phyloP scores from a whole-genome alignment of 2,113 vertebrate species.

The Corapipo altera region DNA sequence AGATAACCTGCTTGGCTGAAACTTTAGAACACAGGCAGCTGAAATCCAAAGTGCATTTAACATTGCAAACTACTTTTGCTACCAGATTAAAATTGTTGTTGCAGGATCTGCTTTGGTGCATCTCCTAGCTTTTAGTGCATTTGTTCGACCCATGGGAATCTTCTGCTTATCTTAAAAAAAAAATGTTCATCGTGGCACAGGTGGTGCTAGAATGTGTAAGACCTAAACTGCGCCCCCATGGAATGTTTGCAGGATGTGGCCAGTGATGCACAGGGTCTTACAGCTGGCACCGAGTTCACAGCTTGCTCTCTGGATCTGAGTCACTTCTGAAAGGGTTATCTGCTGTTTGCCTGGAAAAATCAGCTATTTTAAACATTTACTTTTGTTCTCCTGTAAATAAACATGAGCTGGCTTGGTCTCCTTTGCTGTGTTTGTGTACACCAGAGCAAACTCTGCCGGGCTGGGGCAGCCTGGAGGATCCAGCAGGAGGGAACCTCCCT shows the following conservation, averaged over 20 bases:
- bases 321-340: not conserved
- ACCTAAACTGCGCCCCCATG: not conserved
- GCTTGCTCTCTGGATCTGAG: not conserved
- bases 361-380: constrained; percentile 20
- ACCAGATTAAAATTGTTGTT: not conserved
- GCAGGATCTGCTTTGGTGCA: not conserved
- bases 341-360: constrained; percentile 12
- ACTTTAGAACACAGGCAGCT: not conserved
- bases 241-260: not conserved
- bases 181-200: not conserved
- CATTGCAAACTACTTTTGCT: not conserved
- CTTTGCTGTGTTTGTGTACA: not conserved
- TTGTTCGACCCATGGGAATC: not conserved
- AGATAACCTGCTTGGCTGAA: not conserved
- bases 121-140: not conserved
- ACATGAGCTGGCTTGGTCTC: not conserved
- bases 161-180: not conserved
- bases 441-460: not conserved
- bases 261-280: not conserved
- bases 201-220: not conserved
- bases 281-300: not conserved
- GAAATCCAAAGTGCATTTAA: not conserved
- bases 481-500: not conserved
- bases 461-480: not conserved
- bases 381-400: constrained; percentile 35